Evolutionary conservation across 2,113 vertebrate species (phyloP), one percentile per base, ranked within the genome.

Genomic region (Nesogale talazaci): DNA sequence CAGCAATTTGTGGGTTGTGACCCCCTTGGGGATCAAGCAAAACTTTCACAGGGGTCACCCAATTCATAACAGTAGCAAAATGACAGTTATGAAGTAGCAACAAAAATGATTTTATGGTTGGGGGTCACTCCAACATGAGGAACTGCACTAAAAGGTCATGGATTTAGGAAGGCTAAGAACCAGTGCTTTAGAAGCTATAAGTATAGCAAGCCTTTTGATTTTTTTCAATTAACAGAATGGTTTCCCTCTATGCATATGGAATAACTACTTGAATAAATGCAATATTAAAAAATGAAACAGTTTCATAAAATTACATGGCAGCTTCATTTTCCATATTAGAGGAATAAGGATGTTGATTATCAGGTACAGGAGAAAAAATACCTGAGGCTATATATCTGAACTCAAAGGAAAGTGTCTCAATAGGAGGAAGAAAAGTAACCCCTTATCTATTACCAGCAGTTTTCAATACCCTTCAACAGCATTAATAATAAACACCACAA

Each of bases 351-450:
- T 80, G 23, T 80, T 59, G 46, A 83, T 70, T 91, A 70, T 63
- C 46, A 9, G 23, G 36, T 40, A 25, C 0, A 11, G 17, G 40
- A 72, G 22, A 74, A 80, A 14, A 29, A 34, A 27, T n/a, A 67
- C 15, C n/a, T 36, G 40, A 27, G 17, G 23, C 25, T 15, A 25
- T 3, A 40, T 63, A 57, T 79, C 46, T 74, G 78, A 70, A 59
- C 88, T 88, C 38, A 93, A 88, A 87, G 52, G 23, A 92, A 59
- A 88, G 72, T 34, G 0, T 87, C 38, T 90, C 17, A 90, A 42
- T 34, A 81, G 36, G 72, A 65, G 78, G 79, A 80, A 15, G 31
- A 82, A 88, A 85, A 75, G 5, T 38, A 38, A 77, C 25, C 12
- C 9, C 25, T 83, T 23, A 6, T 23, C 34, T 65, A 40, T 86